Evolutionary conservation across 2,888 invertebrate species (phyloP), one percentile per base, ranked within the genome.

Genomic region (Ophonus ardosiacus): DNA sequence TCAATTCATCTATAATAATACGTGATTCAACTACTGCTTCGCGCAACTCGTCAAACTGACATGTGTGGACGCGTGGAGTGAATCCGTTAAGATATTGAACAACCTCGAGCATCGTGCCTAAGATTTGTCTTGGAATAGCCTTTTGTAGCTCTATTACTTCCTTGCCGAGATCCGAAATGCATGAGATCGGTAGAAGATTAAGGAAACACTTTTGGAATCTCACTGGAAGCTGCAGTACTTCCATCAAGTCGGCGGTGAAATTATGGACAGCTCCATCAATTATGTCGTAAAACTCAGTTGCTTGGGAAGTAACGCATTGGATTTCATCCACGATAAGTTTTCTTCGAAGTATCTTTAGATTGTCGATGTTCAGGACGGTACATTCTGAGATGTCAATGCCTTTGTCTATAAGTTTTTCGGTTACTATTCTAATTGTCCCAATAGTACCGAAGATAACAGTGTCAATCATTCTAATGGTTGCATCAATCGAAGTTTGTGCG

Each of bases 381-480:
- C 82, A 82, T 74, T 82, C 82, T 5, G 82, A 59, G 6, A 82
- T 59, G 82, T 82, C 59, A 0, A 82, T 68, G 5, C 82, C 82
- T 43, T 71, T 74, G 7, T 85, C 59, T 13, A 85, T 56, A 7
- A 71, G 38, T 15, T 68, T 74, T 61, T 81, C 40, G 18, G 81
- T 7, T 2, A 74, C 61, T 43, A 38, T 40, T 40, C 71, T 71
- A 7, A 74, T 43, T 21, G 3, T 6, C 0, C 21, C 40, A 17
- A 85, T n/a, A 43, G 79, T 71, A 8, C 24, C 74, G 13, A 74
- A 17, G 13, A 85, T 57, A 7, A 71, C 56, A 8, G 17, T 21
- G 17, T 85, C 74, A 38, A 85, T 85, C 40, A 8, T 57, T 17
- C 24, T 57, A 17, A 80, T 68, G 31, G 78, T 57, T 10, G 38